Evolutionary conservation across 1,140 invertebrate species (phyloP), one percentile per base, ranked within the genome.

Genomic region (Drosophila mojavensis): DNA sequence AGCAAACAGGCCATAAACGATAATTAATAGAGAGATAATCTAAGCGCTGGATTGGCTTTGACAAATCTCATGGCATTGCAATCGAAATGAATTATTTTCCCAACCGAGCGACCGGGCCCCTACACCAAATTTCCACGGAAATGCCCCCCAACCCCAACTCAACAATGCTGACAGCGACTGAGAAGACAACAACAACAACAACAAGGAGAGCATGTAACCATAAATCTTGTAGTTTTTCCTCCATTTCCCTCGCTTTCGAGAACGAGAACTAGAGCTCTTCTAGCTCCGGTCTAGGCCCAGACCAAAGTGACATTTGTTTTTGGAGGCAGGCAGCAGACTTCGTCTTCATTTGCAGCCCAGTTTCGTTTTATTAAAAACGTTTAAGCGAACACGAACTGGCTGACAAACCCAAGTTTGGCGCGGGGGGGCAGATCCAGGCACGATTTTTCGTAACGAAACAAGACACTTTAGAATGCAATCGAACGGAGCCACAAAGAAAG

Each of bases 21-120:
- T 88, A 88, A 88, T 88, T 88, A 88, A 88, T 88, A 89, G 79
- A 88, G 80, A 88, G 83, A 88, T 88, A 88, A 88, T 88, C 83
- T 88, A 89, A 69, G 80, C 76, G 73, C 65, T 79, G 30, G 63
- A 76, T 78, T 70, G 72, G 62, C 62, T 64, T 75, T 72, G 73
- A 79, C 77, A 79, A 79, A 79, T 79, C 67, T 63, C 63, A 55
- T 72, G 73, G 73, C 67, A 30, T 36, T 47, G 62, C 67, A 88
- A 88, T 88, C 79, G 83, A 83, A 88, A 88, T 88, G 79, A 83
- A 88, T 88, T 88, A 88, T 88, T 88, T 88, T 83, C 83, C 79
- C 79, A 82, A 80, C 65, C 67, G 60, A 64, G 1, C 30, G 30
- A 33, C 28, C 41, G 59, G 61, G 60, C 69, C 69, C 59, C 39